Conservation (phyloP, 2,888 invertebrate species). For the Gymnosoma rotundatum region DNA sequence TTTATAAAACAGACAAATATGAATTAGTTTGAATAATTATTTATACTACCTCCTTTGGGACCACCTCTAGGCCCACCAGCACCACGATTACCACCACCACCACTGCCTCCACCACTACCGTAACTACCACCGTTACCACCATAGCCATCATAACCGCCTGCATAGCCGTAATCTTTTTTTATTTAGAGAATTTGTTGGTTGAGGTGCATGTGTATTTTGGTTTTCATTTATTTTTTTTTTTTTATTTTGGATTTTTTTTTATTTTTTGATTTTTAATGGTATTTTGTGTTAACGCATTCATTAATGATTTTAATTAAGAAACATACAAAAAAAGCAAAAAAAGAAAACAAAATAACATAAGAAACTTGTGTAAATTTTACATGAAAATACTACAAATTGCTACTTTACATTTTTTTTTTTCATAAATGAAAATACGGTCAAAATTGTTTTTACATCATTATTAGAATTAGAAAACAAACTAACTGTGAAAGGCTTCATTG, state of each 20-base stretch:
- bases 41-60: conserved; percentile 86
- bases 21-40: conserved; percentile 56
- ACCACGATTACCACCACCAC: conserved; percentile 91
- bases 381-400: conserved; percentile 52
- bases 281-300: conserved; percentile 60
- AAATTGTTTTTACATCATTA: conserved; percentile 47
- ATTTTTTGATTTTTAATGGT: conserved; percentile 46
- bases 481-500: neutral
- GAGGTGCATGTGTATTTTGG: conserved; percentile 26
- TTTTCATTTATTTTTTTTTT: conserved; percentile 43
- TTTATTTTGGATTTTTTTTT: conserved; percentile 34
- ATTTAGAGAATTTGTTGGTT: conserved; percentile 45
- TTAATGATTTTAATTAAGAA: conserved; percentile 55
- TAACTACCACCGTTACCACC: conserved; percentile 95
- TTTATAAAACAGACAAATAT: conserved; percentile 51
- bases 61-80: conserved; percentile 91
- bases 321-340: conserved; percentile 68
- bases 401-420: conserved; percentile 37
- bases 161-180: conserved; percentile 85
- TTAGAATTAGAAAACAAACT: neutral
- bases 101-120: conserved; percentile 87
- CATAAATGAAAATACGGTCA: conserved; percentile 65
- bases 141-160: conserved; percentile 85
- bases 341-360: conserved; percentile 68
- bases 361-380: conserved; percentile 54